Base-by-base conservation (phyloP, 1,140 invertebrate species). In the Drosophila micromelanica region DNA sequence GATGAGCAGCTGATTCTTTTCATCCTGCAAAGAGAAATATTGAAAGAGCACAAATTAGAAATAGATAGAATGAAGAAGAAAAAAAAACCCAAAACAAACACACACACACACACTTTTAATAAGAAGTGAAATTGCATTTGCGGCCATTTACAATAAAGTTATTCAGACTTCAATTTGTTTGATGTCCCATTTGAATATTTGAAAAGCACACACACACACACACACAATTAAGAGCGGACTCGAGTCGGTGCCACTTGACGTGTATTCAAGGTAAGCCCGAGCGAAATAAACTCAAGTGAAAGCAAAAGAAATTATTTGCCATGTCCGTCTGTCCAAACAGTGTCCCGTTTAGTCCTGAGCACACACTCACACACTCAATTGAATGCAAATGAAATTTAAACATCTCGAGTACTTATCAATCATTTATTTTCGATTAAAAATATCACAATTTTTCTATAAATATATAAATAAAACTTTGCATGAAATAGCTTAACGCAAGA, bases 1-100 rank as follows among this genome's bases (percentile, higher is more conserved):
- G 11, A 97, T 97, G 49, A 98, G 92, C 74, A 96, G 93, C 92
- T 96, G 95, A 92, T 96, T 96, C 92, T 96, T 96, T 92, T 96
- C 95, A 82, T 96, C 95, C 95, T 96, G 93, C 38, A 93, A 93
- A 54, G 80, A 90, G 73, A 95, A 51, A 65, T 35, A 57, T 37
- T 23, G n/a, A 15, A 69, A 43, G 17, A 15, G n/a, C 13, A 11
- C 5, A 7, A 73, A 52, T 55, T n/a, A 61, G 13, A 56, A 48
- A 71, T 48, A 23, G 45, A 27, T 2, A 27, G 32, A 13, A 5
- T 1, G 20, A 20, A 8, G 9, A 7, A 27, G 6, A 48, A 48
- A 1, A 12, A 27, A 48, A n/a, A 48, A 27, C 27, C 5, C 27
- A 27, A 5, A 27, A 27, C 27, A 27, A 5, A 27, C 27, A 27